Conservation (phyloP, 2,113 vertebrate species). For the Haemorhous mexicanus region DNA sequence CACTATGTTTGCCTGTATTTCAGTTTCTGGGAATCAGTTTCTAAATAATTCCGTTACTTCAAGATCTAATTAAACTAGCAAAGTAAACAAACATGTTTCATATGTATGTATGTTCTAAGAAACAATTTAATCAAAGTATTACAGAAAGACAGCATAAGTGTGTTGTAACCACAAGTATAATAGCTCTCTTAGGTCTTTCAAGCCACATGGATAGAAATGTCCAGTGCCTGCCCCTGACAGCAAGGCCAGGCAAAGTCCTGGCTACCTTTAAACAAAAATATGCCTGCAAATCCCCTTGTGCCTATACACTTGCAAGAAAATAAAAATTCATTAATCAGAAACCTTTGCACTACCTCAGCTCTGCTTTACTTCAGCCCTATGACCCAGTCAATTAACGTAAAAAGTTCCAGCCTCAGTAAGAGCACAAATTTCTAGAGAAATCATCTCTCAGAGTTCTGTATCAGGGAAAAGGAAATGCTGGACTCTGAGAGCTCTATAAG, state of each 20-base stretch:
- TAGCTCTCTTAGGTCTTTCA: background rate
- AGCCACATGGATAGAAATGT: background rate
- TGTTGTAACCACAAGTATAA: background rate
- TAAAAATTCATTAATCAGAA: background rate
- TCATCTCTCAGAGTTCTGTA: background rate
- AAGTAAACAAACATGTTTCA: slow-evolving; percentile 56
- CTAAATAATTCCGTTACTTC: slow-evolving; percentile 29
- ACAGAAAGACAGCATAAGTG: background rate
- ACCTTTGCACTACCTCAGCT: background rate
- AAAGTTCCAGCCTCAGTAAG: background rate
- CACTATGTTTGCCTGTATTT: background rate
- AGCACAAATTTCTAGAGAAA: background rate
- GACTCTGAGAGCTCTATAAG: background rate
- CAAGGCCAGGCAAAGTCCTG: background rate
- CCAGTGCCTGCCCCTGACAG: background rate
- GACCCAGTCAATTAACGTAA: background rate
- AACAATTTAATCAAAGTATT: background rate
- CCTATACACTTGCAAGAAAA: background rate
- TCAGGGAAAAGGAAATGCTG: background rate
- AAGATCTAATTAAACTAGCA: background rate
- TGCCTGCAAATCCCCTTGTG: background rate
- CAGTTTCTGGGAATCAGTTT: slow-evolving; percentile 58
- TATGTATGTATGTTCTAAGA: slow-evolving; percentile 5
- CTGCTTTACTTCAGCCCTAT: background rate
- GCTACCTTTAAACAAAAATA: background rate